These are phyloP conservation scores for Elephantulus edwardii DNA, from an alignment of 2,113 vertebrate genomes.

Conservation along the genomic window DNA sequence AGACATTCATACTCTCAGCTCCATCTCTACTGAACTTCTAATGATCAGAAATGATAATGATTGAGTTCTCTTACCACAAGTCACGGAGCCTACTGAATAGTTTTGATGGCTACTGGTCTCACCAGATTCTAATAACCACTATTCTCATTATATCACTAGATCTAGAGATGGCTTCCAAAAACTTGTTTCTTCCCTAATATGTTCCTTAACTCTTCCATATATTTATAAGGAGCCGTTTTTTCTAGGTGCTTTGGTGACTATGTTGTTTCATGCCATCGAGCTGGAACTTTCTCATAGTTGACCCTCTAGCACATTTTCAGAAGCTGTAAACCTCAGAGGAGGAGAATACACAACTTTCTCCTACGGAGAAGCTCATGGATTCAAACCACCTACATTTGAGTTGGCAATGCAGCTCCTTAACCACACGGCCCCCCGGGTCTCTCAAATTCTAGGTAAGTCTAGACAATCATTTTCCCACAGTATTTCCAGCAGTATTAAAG, in stretches of 20 bases:
- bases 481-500: too few relatives aligned
- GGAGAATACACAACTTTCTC: too few relatives aligned
- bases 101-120: neutral
- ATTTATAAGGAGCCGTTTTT: neutral
- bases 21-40: neutral
- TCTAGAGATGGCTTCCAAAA: neutral
- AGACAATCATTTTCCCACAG: too few relatives aligned
- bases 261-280: too few relatives aligned
- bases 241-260: neutral
- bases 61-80: neutral
- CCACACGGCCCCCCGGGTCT: too few relatives aligned
- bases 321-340: too few relatives aligned
- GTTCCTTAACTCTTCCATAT: neutral
- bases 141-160: neutral
- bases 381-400: too few relatives aligned
- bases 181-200: neutral
- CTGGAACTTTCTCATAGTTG: too few relatives aligned
- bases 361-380: too few relatives aligned
- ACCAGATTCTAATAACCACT: neutral
- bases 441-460: too few relatives aligned
- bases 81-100: neutral
- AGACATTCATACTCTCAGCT: neutral
- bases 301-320: too few relatives aligned
- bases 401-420: too few relatives aligned
- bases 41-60: neutral